These are phyloP conservation scores for Timandra comae DNA, from an alignment of 2,888 invertebrate species.

Conservation along the genomic window DNA sequence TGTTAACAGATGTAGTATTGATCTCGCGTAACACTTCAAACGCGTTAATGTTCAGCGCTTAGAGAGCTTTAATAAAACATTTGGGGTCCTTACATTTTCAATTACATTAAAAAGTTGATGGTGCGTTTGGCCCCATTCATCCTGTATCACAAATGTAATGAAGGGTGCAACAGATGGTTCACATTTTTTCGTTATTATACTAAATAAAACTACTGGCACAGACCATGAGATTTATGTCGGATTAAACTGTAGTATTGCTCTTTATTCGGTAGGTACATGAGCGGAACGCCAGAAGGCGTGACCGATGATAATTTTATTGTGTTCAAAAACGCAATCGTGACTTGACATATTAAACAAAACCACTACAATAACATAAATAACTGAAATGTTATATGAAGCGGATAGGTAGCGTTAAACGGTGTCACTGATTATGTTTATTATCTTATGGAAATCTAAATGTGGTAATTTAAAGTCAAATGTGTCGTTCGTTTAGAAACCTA, in stretches of 20 bases:
- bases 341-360: constrained; percentile 11
- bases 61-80: constrained; percentile 64
- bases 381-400: constrained; percentile 15
- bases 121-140: constrained; percentile 59
- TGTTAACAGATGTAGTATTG: constrained; percentile 19
- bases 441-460: constrained; percentile 57
- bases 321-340: constrained; percentile 39
- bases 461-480: constrained; percentile 53
- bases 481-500: constrained; percentile 49
- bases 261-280: constrained; percentile 58
- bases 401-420: constrained; percentile 35
- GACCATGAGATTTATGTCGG: constrained; percentile 67
- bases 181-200: constrained; percentile 69
- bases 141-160: constrained; percentile 55
- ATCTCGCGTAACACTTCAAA: constrained; percentile 33
- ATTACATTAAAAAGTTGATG: constrained; percentile 73
- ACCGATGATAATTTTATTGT: constrained; percentile 56
- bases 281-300: constrained; percentile 64
- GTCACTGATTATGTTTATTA: constrained; percentile 42
- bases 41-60: constrained; percentile 39
- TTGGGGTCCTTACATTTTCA: constrained; percentile 66
- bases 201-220: constrained; percentile 58
- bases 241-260: constrained; percentile 62
- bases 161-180: constrained; percentile 75
- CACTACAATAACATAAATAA: constrained; percentile 3